phyloP scores from a whole-genome alignment of 2,113 vertebrate species.

The Microcebus ravelobensis region DNA sequence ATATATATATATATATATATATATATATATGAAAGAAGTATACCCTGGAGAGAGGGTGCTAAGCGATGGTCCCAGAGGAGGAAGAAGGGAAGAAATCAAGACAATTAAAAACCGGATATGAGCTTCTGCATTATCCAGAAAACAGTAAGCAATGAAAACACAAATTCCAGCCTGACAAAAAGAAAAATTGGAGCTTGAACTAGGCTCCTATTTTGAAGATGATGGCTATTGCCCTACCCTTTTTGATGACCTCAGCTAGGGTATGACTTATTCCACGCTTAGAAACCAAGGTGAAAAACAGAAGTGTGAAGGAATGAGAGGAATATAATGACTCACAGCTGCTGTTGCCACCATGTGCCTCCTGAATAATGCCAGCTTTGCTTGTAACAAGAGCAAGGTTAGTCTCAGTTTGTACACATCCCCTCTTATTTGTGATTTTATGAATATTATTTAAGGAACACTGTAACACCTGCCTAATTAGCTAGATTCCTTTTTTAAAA shows the following conservation, averaged over 20 bases:
- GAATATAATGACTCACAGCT: constrained; percentile 79
- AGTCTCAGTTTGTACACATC: not conserved
- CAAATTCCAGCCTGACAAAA: not conserved
- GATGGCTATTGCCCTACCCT: constrained; percentile 6
- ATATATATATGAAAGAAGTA: not conserved
- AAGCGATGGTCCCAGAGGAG: not conserved
- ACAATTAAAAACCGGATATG: not conserved
- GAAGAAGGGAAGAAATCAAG: not conserved
- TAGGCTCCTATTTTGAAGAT: constrained; percentile 44
- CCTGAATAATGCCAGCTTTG: not conserved
- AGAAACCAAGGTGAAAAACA: constrained; percentile 75
- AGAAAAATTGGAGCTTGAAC: not conserved
- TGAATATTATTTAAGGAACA: constrained; percentile 9
- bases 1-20: no score
- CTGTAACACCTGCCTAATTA: not conserved
- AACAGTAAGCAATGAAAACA: not conserved
- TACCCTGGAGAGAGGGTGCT: not conserved
- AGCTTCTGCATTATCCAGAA: not conserved
- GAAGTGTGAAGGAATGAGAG: constrained; percentile 77
- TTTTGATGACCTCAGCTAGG: constrained; percentile 68
- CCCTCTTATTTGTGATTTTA: not conserved
- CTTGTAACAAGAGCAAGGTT: not conserved
- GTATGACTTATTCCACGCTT: constrained; percentile 75
- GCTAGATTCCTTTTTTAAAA: not conserved
- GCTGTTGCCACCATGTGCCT: constrained; percentile 61